Base-by-base conservation (phyloP, 2,888 invertebrate species). In the Ctenicera cuprea region DNA sequence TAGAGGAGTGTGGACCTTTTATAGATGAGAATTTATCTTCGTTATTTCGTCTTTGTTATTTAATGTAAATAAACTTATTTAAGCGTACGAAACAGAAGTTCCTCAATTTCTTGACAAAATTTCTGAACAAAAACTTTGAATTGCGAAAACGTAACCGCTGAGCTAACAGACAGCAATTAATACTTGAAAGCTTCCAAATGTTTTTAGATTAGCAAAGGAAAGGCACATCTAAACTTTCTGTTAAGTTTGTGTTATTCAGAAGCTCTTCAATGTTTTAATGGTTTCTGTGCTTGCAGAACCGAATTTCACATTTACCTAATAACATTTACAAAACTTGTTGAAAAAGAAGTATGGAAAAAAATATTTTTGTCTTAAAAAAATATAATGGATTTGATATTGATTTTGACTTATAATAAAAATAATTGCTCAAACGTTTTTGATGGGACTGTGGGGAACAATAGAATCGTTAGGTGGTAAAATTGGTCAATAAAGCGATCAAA, bases 391-490 rank as follows among this genome's bases (percentile, higher is more conserved):
- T 3, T 3, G 26, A 11, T 20, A 59, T 38, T 38, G 59, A 38
- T 18, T 59, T n/a, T 38, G 59, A 59, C 20, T 57, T 37, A 38
- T 18, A 59, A 59, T 59, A 59, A 59, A 59, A 59, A 59, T 59
- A 59, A 59, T 59, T 59, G 59, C 38, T 16, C 59, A 20, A 59
- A 38, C 59, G 59, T 22, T 41, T 59, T 57, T 59, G 59, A 68
- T 26, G 59, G 45, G 57, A 43, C 67, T 43, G 16, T 22, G 37
- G 67, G 67, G 67, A 68, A 68, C 67, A 68, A 68, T 59, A 68
- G 33, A 59, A 68, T 59, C 57, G 59, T 68, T 68, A 68, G 67
- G 43, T 37, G 57, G 59, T 37, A 26, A 59, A 68, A 68, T 68
- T 59, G 59, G 59, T 61, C 67, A 68, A 59, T 68, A 68, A 45